phyloP scores from a whole-genome alignment of 1,140 invertebrate species.

The Mycetomoellerius zeteki region DNA sequence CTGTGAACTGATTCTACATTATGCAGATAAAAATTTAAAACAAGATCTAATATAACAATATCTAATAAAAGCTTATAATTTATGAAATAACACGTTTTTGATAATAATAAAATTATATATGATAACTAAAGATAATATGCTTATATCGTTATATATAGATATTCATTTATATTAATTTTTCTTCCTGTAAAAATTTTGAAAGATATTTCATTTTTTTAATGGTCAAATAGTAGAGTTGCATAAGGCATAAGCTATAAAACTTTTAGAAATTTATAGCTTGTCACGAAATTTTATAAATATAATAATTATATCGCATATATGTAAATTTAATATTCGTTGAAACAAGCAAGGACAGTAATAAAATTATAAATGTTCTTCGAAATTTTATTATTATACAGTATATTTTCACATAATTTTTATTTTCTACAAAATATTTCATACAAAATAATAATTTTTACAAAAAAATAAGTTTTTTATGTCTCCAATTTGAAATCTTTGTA shows the following conservation, averaged over 20 bases:
- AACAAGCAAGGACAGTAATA: background rate
- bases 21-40: background rate
- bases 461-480: slow-evolving; percentile 1
- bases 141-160: too few relatives aligned
- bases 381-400: background rate
- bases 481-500: background rate
- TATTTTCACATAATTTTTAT: background rate
- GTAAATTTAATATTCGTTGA: background rate
- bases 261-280: background rate
- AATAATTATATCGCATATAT: slow-evolving; percentile 3
- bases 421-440: background rate
- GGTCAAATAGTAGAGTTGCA: too few relatives aligned
- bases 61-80: background rate
- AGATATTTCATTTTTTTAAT: too few relatives aligned
- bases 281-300: background rate
- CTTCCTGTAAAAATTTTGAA: too few relatives aligned
- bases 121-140: too few relatives aligned
- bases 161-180: too few relatives aligned
- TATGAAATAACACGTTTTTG: background rate
- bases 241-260: too few relatives aligned
- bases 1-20: background rate
- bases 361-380: background rate
- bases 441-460: slow-evolving; percentile 2
- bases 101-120: too few relatives aligned
- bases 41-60: background rate